Base-by-base conservation (phyloP, 2,888 invertebrate species). In the Cataglyphis rosenhaueri region DNA sequence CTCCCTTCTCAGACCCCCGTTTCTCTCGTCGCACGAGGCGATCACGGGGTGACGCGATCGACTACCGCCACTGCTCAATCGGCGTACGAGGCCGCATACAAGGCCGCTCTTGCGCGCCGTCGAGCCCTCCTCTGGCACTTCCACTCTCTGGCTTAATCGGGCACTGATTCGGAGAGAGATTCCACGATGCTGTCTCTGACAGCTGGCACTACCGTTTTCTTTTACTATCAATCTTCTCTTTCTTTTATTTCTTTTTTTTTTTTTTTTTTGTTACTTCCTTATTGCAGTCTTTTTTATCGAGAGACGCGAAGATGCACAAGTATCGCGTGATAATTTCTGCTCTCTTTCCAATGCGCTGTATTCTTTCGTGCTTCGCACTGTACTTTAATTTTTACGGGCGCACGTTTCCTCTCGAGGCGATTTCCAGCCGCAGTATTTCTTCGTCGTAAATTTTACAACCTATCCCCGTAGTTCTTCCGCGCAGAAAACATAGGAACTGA, bases 31-130 rank as follows among this genome's bases (percentile, higher is more conserved):
- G 75, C 84, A 85, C 65, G 86, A 83, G 79, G 81, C 82, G 84
- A 86, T 87, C 62, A 81, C 48, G 48, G 48, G 83, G 76, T 86
- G 82, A 68, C 35, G 65, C 65, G 65, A 65, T 44, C 89, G 87
- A 44, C 89, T 82, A 75, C 91, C 86, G 55, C 92, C 88, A 65
- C 89, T 87, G 84, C 93, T 93, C 78, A 93, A 85, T 57, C 91
- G 90, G 44, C 92, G 90, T 21, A 92, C 91, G 55, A 93, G 86
- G 70, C 87, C 89, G 38, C 91, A 89, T 29, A 75, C 65, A 85
- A 93, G 66, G 21, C 88, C 81, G 71, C 87, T 82, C 15, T 81
- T 84, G 29, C 84, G 81, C 44, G 64, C 44, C 76, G 57, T 57
- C 64, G 25, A 44, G 64, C 82, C 38, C 21, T 86, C 87, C 82